These are phyloP conservation scores for Choloepus didactylus DNA, from an alignment of 2,797 vertebrate genomes.

Conservation along the genomic window DNA sequence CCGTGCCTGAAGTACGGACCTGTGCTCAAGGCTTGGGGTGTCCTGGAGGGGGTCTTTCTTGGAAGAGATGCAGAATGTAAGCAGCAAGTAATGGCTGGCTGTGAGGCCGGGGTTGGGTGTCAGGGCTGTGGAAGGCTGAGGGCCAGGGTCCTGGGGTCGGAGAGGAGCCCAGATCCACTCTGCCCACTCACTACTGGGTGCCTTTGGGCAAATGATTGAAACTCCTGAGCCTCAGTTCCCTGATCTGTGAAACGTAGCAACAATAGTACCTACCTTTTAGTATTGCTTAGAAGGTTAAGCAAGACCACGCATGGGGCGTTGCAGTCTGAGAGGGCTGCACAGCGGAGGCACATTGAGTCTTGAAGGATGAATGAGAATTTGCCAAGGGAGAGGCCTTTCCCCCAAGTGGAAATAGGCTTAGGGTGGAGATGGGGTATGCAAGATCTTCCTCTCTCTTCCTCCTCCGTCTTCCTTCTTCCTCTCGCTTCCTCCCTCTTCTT, in stretches of 20 bases:
- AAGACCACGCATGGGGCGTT: fast-evolving
- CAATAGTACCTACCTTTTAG: background rate
- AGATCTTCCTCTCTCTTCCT: background rate
- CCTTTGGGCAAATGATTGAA: background rate
- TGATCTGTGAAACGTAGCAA: background rate
- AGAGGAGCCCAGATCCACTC: background rate
- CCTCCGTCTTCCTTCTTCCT: too few relatives aligned
- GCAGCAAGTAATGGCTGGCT: background rate
- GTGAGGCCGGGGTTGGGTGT: background rate
- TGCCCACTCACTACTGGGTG: too few relatives aligned
- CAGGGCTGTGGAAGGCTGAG: background rate
- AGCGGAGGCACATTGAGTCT: background rate
- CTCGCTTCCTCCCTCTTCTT: background rate
- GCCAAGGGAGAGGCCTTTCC: background rate
- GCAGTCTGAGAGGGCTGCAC: background rate
- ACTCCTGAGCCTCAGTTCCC: background rate
- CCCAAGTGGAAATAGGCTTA: background rate
- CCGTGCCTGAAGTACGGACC: too few relatives aligned
- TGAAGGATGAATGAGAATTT: background rate
- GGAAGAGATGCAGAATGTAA: background rate
- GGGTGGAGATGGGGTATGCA: too few relatives aligned
- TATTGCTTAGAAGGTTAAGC: background rate
- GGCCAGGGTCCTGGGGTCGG: background rate
- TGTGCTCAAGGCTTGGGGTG: fast-evolving
- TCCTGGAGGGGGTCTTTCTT: background rate